These are phyloP conservation scores for Ochropacha duplaris DNA, from an alignment of 2,888 invertebrate genomes.

Conservation along the genomic window DNA sequence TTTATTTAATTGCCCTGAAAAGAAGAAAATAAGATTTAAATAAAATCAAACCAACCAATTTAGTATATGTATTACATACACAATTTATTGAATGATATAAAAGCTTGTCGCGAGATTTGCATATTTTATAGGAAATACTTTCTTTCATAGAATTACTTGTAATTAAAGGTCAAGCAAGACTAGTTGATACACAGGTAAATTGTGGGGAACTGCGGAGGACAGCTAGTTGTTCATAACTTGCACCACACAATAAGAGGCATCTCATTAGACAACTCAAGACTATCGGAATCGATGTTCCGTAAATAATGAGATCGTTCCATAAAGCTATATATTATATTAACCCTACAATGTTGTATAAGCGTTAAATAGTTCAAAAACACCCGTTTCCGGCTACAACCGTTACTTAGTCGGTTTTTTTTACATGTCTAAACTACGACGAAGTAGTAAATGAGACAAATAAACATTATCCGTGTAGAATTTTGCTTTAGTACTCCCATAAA, in stretches of 20 bases:
- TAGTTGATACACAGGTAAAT: too few species aligned
- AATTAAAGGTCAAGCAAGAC: too few species aligned
- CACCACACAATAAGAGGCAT: slow-evolving; percentile 22
- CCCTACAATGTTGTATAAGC: slow-evolving; percentile 19
- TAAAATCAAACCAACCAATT: too few species aligned
- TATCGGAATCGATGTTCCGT: slow-evolving; percentile 55
- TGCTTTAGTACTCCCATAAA: background rate
- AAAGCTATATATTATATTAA: slow-evolving; percentile 50
- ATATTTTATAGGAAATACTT: too few species aligned
- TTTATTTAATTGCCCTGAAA: too few species aligned
- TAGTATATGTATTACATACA: too few species aligned
- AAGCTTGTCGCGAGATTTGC: too few species aligned
- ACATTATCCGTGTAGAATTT: slow-evolving; percentile 32
- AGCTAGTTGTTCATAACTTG: too few species aligned
- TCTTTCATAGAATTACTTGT: too few species aligned
- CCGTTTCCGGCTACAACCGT: slow-evolving; percentile 60
- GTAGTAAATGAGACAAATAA: slow-evolving; percentile 47
- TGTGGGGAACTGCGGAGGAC: too few species aligned
- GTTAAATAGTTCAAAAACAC: slow-evolving; percentile 35
- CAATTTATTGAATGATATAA: too few species aligned
- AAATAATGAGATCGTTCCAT: slow-evolving; percentile 58
- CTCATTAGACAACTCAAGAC: slow-evolving; percentile 31
- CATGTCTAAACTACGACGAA: slow-evolving; percentile 39
- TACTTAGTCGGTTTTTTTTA: slow-evolving; percentile 35
- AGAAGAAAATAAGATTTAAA: too few species aligned